Evolutionary conservation across 2,113 vertebrate genomes (phyloP), one percentile per base, ranked within the genome.

Genomic region (Limnothrissa miodon): DNA sequence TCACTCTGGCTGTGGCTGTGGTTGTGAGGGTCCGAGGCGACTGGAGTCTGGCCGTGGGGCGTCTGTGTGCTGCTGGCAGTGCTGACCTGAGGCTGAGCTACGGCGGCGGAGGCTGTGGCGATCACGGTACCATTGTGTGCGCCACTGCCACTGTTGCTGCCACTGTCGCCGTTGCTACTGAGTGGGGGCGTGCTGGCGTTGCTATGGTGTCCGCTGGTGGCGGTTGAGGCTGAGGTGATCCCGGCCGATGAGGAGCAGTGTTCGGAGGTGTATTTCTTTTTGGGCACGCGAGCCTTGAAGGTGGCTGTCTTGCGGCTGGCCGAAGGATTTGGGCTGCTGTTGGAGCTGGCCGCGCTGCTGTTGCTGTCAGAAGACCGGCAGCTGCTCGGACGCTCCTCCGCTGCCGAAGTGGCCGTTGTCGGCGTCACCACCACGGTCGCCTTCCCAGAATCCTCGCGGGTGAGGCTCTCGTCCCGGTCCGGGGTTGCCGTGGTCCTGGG

Each of bases 261-360:
- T 82, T 96, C 96, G 1, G 94, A 97, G 36, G 95, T 96, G 59
- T 96, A 96, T 87, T 97, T 98, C 93, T 96, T 97, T 89, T 97
- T 97, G 80, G 97, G 97, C 0, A 96, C 95, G 0, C 96, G 94
- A 0, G 96, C 94, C 87, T 98, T 98, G 87, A 98, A 98, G 2
- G 97, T 96, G 86, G 96, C 96, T 0, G 96, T 98, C 91, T 97
- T 97, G 0, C 97, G 94, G 87, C 93, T 98, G 74, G 93, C 80
- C 87, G 94, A 82, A 81, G 93, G 92, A 87, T 94, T 95, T 66
- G 91, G 97, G 92, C 93, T 95, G 94, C 86, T 95, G 94, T 89
- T 93, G 85, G 83, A 87, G 85, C 90, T 96, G 78, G 84, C 91
- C 25, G 85, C 94, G 79, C 94, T 94, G 80, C 92, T 93, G 89